Conservation (phyloP, 1,140 invertebrate genomes). For the Calephelis virginiensis region DNA sequence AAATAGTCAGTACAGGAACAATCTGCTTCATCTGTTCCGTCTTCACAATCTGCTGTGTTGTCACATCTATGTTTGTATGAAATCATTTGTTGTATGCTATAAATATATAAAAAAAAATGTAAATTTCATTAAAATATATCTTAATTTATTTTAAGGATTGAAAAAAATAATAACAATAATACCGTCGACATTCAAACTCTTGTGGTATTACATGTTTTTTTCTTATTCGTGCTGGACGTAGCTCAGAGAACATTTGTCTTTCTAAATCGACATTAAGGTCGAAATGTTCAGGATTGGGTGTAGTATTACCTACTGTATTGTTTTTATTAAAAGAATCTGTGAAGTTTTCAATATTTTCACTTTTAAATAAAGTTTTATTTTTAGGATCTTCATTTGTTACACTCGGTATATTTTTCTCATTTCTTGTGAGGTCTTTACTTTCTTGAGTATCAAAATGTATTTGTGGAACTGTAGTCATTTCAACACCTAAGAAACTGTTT, state of each 20-base stretch:
- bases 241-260: conserved; percentile 40
- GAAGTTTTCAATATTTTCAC: too few species aligned
- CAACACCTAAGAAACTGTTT: too few species aligned
- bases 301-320: neutral
- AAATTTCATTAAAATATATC: neutral
- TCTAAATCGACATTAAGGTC: conserved; percentile 25
- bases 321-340: neutral
- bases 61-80: conserved; percentile 82
- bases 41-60: conserved; percentile 86
- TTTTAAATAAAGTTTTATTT: too few species aligned
- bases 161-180: conserved; percentile 27
- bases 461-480: too few species aligned
- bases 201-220: conserved; percentile 48
- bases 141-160: neutral
- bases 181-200: conserved; percentile 64
- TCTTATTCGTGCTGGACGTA: conserved; percentile 49
- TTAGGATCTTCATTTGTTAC: too few species aligned
- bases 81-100: conserved; percentile 83
- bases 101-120: conserved; percentile 31
- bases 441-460: too few species aligned
- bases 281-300: neutral
- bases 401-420: too few species aligned
- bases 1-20: conserved; percentile 88
- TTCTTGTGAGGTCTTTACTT: too few species aligned
- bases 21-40: conserved; percentile 87